These are phyloP conservation scores for Myotis findleyi DNA, from an alignment of 2,797 vertebrate species.

Conservation along the genomic window DNA sequence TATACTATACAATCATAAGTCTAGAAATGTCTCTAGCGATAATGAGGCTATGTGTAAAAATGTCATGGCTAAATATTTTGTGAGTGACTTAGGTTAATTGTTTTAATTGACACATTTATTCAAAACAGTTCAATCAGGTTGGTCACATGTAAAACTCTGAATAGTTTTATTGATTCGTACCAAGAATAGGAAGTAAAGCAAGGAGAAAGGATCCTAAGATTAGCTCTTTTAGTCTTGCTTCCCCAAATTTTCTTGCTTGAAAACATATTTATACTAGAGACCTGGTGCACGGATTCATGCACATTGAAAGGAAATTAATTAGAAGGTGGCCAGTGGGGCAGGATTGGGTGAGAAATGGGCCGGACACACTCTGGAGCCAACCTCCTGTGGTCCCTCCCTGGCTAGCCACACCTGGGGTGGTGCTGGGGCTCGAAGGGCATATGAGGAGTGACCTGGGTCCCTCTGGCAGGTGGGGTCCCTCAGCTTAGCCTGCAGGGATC, in stretches of 20 bases:
- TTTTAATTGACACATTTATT: neutral
- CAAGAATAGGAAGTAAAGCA: neutral
- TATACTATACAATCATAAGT: neutral
- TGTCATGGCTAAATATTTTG: conserved; percentile 1
- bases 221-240: neutral
- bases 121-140: neutral
- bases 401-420: too few species aligned
- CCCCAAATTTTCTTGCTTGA: neutral
- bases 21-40: neutral
- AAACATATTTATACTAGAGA: neutral
- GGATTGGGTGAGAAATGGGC: too few species aligned
- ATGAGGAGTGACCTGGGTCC: too few species aligned
- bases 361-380: too few species aligned
- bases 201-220: neutral
- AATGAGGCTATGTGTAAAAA: conserved; percentile 10
- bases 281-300: too few species aligned
- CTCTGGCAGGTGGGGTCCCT: too few species aligned
- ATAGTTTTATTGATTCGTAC: neutral
- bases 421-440: too few species aligned
- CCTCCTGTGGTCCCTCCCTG: too few species aligned
- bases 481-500: too few species aligned
- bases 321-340: too few species aligned
- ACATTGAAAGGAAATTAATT: too few species aligned
- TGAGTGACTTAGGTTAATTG: neutral
- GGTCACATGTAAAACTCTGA: neutral